These are phyloP conservation scores for Platycnemis pennipes DNA, from an alignment of 2,888 invertebrate species.

Conservation along the genomic window DNA sequence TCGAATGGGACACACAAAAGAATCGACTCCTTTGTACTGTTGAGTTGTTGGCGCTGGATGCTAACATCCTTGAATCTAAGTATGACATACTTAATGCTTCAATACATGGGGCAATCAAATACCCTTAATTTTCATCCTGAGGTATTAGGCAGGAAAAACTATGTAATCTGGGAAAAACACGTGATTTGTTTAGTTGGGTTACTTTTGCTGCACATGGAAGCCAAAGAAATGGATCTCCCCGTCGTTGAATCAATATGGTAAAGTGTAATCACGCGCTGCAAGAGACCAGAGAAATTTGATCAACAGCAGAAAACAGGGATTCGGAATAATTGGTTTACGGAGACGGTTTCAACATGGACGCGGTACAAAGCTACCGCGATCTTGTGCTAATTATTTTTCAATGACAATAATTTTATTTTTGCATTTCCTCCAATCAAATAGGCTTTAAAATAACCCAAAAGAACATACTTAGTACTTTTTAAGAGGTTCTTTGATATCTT, in stretches of 20 bases:
- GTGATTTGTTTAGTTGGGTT: background rate
- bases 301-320: slow-evolving; percentile 2
- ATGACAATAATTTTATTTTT: background rate
- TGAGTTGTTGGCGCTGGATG: no score
- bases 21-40: no score
- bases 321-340: background rate
- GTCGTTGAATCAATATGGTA: background rate
- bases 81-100: no score
- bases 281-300: background rate
- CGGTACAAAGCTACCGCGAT: background rate
- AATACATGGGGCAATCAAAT: no score
- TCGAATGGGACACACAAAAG: no score
- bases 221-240: background rate
- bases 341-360: background rate
- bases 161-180: background rate
- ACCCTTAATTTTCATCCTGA: no score
- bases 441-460: no score
- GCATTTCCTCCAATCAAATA: no score
- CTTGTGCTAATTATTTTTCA: background rate
- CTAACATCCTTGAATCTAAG: no score
- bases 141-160: background rate
- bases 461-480: no score
- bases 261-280: background rate
- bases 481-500: no score
- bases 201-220: background rate